A percentile compares a stretch with the other conserved stretches of the same genome.
These are phyloP conservation scores for Pitangus sulphuratus DNA, from an alignment of 2,797 vertebrate species.

Conservation along the genomic window DNA sequence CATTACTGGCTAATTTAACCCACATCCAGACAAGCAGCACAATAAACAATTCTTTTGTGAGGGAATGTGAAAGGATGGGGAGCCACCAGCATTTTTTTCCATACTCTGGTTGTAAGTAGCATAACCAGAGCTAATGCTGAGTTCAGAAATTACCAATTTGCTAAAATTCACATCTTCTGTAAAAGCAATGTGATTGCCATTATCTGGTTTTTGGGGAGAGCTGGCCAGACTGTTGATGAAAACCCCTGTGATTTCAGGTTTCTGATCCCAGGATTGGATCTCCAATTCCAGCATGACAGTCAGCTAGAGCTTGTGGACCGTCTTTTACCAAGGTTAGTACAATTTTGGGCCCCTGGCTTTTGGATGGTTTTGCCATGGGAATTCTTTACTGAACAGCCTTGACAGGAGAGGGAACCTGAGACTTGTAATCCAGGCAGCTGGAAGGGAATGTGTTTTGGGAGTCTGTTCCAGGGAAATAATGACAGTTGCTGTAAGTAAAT, in stretches of 20 bases:
- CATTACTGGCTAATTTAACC: not conserved
- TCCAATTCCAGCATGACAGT: accelerated
- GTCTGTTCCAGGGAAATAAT: not conserved
- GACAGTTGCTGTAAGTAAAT: not conserved
- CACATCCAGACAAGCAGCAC: not conserved
- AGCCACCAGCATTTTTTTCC: not conserved
- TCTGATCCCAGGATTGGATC: not conserved
- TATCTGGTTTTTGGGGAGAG: accelerated
- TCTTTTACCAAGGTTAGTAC: not conserved
- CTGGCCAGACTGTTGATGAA: not conserved
- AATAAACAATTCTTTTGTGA: not conserved
- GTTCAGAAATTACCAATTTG: not conserved
- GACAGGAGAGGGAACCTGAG: not conserved
- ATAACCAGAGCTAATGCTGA: not conserved
- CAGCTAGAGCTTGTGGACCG: not conserved
- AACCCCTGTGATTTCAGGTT: not conserved
- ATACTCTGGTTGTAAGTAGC: not conserved
- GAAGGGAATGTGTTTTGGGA: not conserved
- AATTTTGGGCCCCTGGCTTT: not conserved
- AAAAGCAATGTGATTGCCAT: accelerated
- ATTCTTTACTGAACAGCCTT: not conserved
- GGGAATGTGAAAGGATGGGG: not conserved
- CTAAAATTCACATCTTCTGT: not conserved
- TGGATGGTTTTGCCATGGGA: not conserved
- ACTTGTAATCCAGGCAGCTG: not conserved